Base-by-base conservation (phyloP, 2,113 vertebrate species). In the Brachyhypopomus occidentalis region DNA sequence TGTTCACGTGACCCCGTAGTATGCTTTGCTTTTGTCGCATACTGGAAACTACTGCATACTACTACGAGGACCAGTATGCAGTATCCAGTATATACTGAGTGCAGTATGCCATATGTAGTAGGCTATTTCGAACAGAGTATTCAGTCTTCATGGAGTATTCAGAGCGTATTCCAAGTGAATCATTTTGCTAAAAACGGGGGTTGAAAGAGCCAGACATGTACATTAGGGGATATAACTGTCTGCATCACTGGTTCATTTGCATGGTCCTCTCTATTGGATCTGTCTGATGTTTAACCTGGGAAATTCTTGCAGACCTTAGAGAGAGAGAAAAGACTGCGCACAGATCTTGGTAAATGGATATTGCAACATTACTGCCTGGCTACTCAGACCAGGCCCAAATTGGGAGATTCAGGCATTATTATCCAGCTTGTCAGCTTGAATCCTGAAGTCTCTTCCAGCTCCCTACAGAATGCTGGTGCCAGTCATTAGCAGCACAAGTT, bases 41-140 rank as follows among this genome's bases (percentile, higher is more conserved):
- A n/a, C n/a, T n/a, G n/a, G n/a, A n/a, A n/a, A n/a, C n/a, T n/a
- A n/a, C n/a, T n/a, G n/a, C n/a, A n/a, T n/a, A n/a, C n/a, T n/a
- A n/a, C n/a, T n/a, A n/a, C n/a, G n/a, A n/a, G n/a, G n/a, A n/a
- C n/a, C n/a, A n/a, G n/a, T n/a, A n/a, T n/a, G n/a, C n/a, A n/a
- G n/a, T n/a, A n/a, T n/a, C n/a, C n/a, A n/a, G n/a, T n/a, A n/a
- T n/a, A n/a, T n/a, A n/a, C n/a, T n/a, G n/a, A n/a, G n/a, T n/a
- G n/a, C n/a, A n/a, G n/a, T n/a, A n/a, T n/a, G n/a, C n/a, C n/a
- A n/a, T n/a, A n/a, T n/a, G n/a, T n/a, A n/a, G n/a, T n/a, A n/a
- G n/a, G n/a, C n/a, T n/a, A n/a, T n/a, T 19, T 63, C 25, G 16
- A 72, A 23, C 59, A 72, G 34, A 75, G 52, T 52, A 34, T 69